phyloP scores from a whole-genome alignment of 92 coral and sea anemone genomes.

The Phenganax stokvisi region DNA sequence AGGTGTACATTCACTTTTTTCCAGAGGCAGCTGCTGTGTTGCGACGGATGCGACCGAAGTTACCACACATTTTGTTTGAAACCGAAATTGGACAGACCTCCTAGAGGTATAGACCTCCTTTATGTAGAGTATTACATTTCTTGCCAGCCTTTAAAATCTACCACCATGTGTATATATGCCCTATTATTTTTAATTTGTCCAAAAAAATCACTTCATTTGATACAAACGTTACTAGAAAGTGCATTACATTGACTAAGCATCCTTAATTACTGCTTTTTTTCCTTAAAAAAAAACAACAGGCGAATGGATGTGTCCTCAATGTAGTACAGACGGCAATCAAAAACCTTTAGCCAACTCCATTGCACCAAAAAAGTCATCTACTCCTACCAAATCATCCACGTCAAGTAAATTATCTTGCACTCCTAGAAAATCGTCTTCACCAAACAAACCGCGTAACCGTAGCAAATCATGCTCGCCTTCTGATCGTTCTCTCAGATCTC shows the following conservation, averaged over 20 bases:
- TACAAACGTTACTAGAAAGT: too few species aligned
- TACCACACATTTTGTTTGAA: constrained; percentile 73
- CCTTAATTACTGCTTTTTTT: not conserved
- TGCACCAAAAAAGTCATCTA: not conserved
- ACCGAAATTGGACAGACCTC: constrained; percentile 47
- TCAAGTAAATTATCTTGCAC: not conserved
- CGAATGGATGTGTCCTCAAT: not conserved
- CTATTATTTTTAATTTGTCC: too few species aligned
- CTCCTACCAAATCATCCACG: not conserved
- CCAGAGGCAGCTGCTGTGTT: constrained; percentile 59
- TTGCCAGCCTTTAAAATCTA: too few species aligned
- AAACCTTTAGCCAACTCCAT: not conserved
- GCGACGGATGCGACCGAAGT: constrained; percentile 76
- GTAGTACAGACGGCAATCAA: not conserved
- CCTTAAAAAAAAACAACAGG: not conserved
- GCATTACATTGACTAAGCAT: not conserved
- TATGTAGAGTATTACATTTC: too few species aligned
- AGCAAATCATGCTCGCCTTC: too few species aligned
- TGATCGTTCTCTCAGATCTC: too few species aligned
- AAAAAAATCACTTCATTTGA: too few species aligned
- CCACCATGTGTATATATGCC: too few species aligned
- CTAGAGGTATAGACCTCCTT: constrained; percentile 25
- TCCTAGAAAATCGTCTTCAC: too few species aligned
- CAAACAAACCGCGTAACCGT: too few species aligned
- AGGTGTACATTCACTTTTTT: not conserved